A percentile compares a stretch with the other conserved stretches of the same genome.
These are phyloP conservation scores for Frieseomelitta varia DNA, from an alignment of 1,140 invertebrate genomes.

Conservation along the genomic window DNA sequence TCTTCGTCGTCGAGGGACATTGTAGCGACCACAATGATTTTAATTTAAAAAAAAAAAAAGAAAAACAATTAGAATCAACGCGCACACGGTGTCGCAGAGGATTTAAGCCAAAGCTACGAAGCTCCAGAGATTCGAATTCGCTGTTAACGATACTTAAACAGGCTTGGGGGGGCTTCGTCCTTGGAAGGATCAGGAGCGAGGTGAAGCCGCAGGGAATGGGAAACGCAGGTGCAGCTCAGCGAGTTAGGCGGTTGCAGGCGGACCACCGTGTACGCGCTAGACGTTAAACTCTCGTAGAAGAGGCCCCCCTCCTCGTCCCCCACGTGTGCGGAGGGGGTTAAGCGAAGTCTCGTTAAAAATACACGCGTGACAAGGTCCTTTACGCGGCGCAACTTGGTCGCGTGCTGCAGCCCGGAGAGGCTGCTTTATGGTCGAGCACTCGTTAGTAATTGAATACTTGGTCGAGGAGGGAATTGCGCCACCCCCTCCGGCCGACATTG, in stretches of 20 bases:
- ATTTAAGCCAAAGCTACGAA: not conserved
- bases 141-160: not conserved
- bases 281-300: not conserved
- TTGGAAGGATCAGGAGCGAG: not conserved
- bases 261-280: not conserved
- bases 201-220: not conserved
- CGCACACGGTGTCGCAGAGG: too few relatives aligned
- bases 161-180: not conserved
- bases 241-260: not conserved
- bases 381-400: conserved; percentile 50
- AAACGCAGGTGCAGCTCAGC: not conserved
- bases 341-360: conserved; percentile 65
- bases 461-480: conserved; percentile 38
- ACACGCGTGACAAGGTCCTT: conserved; percentile 67
- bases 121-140: not conserved
- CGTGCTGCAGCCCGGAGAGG: conserved; percentile 31
- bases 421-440: conserved; percentile 59
- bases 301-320: too few relatives aligned
- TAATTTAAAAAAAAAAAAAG: too few relatives aligned
- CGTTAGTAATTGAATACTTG: conserved; percentile 68
- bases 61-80: too few relatives aligned
- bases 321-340: not conserved
- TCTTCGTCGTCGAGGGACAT: too few relatives aligned
- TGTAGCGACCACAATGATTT: too few relatives aligned
- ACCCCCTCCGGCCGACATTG: conserved; percentile 50